Conservation (phyloP, 2,113 vertebrate genomes). For the Xenopus tropicalis region UCB_Xtro_10.0 CM004443.2:159833001-159833500, state of each 20-base stretch:
- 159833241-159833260: background rate
- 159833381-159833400: no score
- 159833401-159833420: no score
- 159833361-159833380: no score
- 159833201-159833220: background rate
- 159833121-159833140: background rate
- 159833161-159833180: constrained; percentile 16
- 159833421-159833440: no score
- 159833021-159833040: constrained; percentile 12
- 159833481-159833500: no score
- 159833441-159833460: no score
- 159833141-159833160: constrained; percentile 16
- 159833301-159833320: no score
- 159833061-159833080: constrained; percentile 16
- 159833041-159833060: constrained; percentile 27
- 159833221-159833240: constrained; percentile 15
- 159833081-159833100: constrained; percentile 27
- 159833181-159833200: constrained; percentile 15
- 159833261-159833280: no score
- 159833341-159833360: no score
- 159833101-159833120: constrained; percentile 33
- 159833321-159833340: no score
- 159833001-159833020: constrained; percentile 1
- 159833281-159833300: no score
- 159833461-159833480: no score